phyloP scores from a whole-genome alignment of 2,113 vertebrate genomes.

The Megaceryle torquata region DNA sequence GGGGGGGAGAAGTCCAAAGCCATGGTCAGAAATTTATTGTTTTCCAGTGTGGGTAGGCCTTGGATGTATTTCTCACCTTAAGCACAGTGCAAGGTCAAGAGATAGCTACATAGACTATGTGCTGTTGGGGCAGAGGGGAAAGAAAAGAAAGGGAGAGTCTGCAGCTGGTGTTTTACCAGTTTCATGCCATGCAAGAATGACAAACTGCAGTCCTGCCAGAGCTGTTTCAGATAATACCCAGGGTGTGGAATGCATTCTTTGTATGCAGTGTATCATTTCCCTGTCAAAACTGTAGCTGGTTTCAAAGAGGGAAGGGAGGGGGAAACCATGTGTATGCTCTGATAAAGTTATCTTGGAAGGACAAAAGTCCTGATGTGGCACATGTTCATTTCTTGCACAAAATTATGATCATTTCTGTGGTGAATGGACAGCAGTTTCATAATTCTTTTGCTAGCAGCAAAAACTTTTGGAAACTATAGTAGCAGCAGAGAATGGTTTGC shows the following conservation, averaged over 20 bases:
- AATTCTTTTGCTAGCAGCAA: neutral
- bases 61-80: neutral
- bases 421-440: neutral
- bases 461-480: neutral
- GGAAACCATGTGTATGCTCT: conserved; percentile 4
- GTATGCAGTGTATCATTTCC: neutral
- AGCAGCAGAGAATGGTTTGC: neutral
- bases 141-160: neutral
- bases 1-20: neutral
- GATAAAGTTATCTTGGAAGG: conserved; percentile 46
- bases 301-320: neutral
- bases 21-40: neutral
- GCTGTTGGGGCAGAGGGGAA: neutral
- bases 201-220: conserved; percentile 14
- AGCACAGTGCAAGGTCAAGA: neutral
- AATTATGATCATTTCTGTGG: neutral
- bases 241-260: neutral
- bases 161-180: neutral
- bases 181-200: neutral
- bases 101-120: neutral
- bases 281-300: conserved; percentile 23
- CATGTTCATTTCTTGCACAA: neutral
- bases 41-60: neutral
- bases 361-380: conserved; percentile 2
- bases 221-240: neutral